Evolutionary conservation across 2,888 invertebrate genomes (phyloP).

Genomic region (Drosophila sordidula): DNA sequence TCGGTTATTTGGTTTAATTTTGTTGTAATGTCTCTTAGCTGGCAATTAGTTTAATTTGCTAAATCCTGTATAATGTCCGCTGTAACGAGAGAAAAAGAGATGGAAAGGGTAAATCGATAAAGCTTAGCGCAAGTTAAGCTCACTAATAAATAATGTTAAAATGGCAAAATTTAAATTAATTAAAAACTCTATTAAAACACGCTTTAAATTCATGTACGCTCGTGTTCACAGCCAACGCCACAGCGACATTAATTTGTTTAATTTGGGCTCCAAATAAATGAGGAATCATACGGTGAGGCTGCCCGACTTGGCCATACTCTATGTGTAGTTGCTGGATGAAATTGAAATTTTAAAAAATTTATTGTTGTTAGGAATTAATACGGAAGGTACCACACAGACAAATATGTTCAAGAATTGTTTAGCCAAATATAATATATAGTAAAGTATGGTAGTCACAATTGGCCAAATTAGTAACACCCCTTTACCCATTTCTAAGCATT

Average conservation of each 20-base stretch:
- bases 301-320: neutral
- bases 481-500: neutral
- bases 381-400: too few relatives aligned
- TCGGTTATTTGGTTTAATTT: slow-evolving; percentile 5
- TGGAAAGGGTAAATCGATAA: slow-evolving; percentile 45
- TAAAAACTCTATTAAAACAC: slow-evolving; percentile 53
- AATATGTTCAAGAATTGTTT: too few relatives aligned
- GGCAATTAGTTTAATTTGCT: slow-evolving; percentile 80
- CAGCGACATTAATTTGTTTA: slow-evolving; percentile 54
- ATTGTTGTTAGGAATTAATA: too few relatives aligned
- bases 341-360: too few relatives aligned
- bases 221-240: slow-evolving; percentile 6
- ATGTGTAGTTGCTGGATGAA: fast-evolving
- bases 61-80: slow-evolving; percentile 83
- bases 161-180: slow-evolving; percentile 68
- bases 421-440: too few relatives aligned
- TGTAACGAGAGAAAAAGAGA: slow-evolving; percentile 53
- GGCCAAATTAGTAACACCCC: neutral
- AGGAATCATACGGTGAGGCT: too few relatives aligned
- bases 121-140: slow-evolving; percentile 50
- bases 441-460: too few relatives aligned
- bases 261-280: neutral
- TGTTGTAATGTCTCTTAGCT: slow-evolving; percentile 49
- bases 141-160: slow-evolving; percentile 64
- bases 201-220: slow-evolving; percentile 26